These are phyloP conservation scores for Limnephilus lunatus DNA, from an alignment of 2,888 invertebrate species.

Conservation along the genomic window DNA sequence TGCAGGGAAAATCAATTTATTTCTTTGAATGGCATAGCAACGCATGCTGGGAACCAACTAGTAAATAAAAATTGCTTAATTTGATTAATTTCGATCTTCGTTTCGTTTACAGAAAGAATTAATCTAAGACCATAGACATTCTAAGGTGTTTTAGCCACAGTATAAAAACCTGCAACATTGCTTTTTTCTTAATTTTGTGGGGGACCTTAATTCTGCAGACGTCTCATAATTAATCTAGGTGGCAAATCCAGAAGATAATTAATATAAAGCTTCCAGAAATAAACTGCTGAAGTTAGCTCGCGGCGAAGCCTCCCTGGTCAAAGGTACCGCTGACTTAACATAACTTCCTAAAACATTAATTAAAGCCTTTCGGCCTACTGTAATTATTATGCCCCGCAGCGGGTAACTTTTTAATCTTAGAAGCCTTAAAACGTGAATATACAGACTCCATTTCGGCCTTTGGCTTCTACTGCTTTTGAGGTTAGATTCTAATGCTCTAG, in stretches of 20 bases:
- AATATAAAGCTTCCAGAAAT: neutral
- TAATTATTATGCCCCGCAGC: slow-evolving; percentile 25
- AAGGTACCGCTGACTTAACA: slow-evolving; percentile 3
- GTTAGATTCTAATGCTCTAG: neutral
- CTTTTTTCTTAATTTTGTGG: neutral
- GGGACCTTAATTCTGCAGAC: neutral
- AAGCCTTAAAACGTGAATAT: neutral
- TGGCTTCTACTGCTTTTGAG: neutral
- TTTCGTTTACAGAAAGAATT: no score
- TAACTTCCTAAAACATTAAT: slow-evolving; percentile 12
- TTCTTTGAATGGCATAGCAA: no score
- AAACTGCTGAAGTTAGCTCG: neutral
- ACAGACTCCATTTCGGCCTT: neutral
- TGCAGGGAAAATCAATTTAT: no score
- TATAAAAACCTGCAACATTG: neutral
- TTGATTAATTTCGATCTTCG: no score
- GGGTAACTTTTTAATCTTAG: slow-evolving; percentile 35
- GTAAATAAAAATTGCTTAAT: no score
- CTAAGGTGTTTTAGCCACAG: no score
- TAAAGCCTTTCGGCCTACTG: slow-evolving; percentile 18
- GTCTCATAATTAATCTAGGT: neutral
- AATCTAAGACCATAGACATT: no score
- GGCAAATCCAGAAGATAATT: neutral
- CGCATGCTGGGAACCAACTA: no score
- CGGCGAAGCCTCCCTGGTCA: neutral